These are phyloP conservation scores for Champsocephalus gunnari DNA, from an alignment of 2,797 vertebrate species.

Conservation along the genomic window DNA sequence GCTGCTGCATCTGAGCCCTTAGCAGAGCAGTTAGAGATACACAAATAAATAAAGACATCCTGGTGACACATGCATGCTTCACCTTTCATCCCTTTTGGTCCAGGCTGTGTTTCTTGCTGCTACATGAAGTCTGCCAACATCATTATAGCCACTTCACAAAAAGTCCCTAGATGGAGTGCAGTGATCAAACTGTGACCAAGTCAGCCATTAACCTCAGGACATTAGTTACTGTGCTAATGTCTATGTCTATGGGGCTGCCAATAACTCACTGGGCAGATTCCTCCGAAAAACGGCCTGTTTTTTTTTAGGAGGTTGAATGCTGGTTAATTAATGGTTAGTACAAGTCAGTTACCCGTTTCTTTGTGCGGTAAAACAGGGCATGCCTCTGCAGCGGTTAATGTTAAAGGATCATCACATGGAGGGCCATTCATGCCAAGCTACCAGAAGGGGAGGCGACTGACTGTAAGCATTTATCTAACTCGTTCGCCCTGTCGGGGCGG, in stretches of 20 bases:
- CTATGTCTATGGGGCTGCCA: background rate
- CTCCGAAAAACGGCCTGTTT: background rate
- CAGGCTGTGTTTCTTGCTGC: background rate
- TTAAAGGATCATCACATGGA: conserved; percentile 17
- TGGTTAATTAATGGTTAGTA: background rate
- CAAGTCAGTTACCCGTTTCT: conserved; percentile 11
- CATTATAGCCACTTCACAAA: conserved; percentile 9
- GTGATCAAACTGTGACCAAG: background rate
- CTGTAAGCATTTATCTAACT: conserved; percentile 68
- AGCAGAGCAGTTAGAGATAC: background rate
- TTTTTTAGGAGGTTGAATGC: background rate
- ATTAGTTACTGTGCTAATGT: background rate
- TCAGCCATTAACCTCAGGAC: background rate
- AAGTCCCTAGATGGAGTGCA: conserved; percentile 2
- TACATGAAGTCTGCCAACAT: conserved; percentile 12
- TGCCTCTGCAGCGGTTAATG: conserved; percentile 10
- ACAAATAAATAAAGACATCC: background rate
- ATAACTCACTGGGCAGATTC: conserved; percentile 10
- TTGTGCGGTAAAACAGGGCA: background rate
- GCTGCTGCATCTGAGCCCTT: background rate
- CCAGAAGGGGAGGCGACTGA: conserved; percentile 37
- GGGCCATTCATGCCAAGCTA: conserved; percentile 27
- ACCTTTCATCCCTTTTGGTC: background rate
- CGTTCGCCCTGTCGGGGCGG: conserved; percentile 67
- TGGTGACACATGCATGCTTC: background rate